phyloP scores from a whole-genome alignment of 2,888 invertebrate genomes.

The Diloba caeruleocephala region DNA sequence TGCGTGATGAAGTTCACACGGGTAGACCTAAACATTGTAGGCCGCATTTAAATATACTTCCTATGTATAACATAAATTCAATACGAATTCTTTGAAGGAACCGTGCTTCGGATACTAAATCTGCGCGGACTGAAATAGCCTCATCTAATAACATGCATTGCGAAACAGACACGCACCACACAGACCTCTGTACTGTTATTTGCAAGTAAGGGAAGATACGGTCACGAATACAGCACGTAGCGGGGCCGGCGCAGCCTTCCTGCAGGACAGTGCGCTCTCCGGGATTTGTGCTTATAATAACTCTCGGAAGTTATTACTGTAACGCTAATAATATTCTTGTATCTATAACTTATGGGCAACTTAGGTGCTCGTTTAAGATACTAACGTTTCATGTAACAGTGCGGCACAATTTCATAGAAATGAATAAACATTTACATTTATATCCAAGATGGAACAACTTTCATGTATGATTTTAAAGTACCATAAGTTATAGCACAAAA shows the following conservation, averaged over 20 bases:
- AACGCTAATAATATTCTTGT: conserved; percentile 7
- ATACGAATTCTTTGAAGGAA: conserved; percentile 84
- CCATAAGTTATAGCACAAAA: conserved; percentile 13
- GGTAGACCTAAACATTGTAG: conserved; percentile 85
- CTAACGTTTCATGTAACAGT: background rate
- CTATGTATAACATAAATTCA: conserved; percentile 87
- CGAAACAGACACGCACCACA: conserved; percentile 66
- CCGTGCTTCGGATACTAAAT: conserved; percentile 85
- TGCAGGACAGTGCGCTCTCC: conserved; percentile 13
- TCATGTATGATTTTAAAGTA: background rate
- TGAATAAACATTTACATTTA: no score
- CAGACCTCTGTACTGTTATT: conserved; percentile 72
- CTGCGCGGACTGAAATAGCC: conserved; percentile 79
- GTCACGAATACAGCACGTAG: conserved; percentile 24
- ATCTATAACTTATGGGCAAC: no score
- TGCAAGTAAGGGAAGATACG: conserved; percentile 54
- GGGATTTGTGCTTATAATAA: background rate
- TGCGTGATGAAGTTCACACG: conserved; percentile 88
- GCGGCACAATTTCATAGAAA: conserved; percentile 4
- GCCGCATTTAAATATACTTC: conserved; percentile 88
- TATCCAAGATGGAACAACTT: conserved; percentile 12
- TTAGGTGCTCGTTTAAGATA: background rate
- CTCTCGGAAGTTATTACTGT: conserved; percentile 3
- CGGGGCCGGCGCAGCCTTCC: conserved; percentile 24
- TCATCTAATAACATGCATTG: conserved; percentile 80